Percentiles rank a stretch among this genome's conserved stretches.
These are phyloP conservation scores for Lathamus discolor DNA, from an alignment of 2,113 vertebrate species.

Conservation along the genomic window DNA sequence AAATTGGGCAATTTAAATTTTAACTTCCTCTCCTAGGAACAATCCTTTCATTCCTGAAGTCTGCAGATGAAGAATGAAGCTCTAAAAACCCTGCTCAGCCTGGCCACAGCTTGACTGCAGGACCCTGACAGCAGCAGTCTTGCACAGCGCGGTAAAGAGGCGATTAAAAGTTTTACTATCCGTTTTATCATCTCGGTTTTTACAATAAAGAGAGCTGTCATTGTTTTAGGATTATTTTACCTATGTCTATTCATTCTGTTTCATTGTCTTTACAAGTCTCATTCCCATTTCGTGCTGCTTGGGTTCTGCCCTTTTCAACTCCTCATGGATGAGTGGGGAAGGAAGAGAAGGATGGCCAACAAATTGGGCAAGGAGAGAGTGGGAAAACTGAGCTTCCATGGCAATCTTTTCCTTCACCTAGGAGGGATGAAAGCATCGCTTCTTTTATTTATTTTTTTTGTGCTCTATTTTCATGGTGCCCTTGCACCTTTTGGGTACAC, in stretches of 20 bases:
- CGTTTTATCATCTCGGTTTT: slow-evolving; percentile 51
- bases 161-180: slow-evolving; percentile 66
- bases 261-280: slow-evolving; percentile 51
- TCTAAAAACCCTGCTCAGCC: slow-evolving; percentile 38
- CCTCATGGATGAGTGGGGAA: not conserved
- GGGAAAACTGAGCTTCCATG: not conserved
- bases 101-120: not conserved
- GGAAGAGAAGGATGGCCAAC: not conserved
- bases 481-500: not conserved
- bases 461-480: not conserved
- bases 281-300: not conserved
- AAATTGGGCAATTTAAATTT: slow-evolving; percentile 56
- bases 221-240: slow-evolving; percentile 67
- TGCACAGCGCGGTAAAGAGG: slow-evolving; percentile 29
- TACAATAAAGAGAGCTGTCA: slow-evolving; percentile 60
- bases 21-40: slow-evolving; percentile 57
- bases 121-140: slow-evolving; percentile 27
- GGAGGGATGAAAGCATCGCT: not conserved
- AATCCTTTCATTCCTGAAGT: slow-evolving; percentile 26
- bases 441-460: not conserved
- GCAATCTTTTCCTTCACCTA: not conserved
- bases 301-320: slow-evolving; percentile 41
- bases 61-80: slow-evolving; percentile 56
- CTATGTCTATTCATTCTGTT: slow-evolving; percentile 57
- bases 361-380: not conserved